Percentiles rank a stretch among this genome's conserved stretches.
These are phyloP conservation scores for Idaea straminata DNA, from an alignment of 2,888 invertebrate species.

Conservation along the genomic window DNA sequence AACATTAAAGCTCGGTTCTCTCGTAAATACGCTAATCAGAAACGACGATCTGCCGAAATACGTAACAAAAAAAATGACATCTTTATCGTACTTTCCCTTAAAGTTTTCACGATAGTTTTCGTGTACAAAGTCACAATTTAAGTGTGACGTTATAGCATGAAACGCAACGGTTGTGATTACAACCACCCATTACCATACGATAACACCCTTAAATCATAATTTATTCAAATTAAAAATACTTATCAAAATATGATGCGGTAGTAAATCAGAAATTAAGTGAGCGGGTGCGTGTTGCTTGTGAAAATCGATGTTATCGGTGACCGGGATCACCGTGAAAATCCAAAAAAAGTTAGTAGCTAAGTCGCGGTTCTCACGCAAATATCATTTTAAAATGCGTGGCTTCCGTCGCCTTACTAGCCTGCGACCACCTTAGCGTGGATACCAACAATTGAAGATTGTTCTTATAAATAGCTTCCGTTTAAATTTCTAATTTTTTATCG, in stretches of 20 bases:
- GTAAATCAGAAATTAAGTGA: constrained; percentile 78
- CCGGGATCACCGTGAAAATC: constrained; percentile 75
- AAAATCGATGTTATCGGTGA: constrained; percentile 65
- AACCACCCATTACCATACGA: constrained; percentile 64
- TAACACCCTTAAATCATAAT: constrained; percentile 77
- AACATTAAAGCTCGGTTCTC: constrained; percentile 25
- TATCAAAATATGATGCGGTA: constrained; percentile 80
- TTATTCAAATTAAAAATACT: constrained; percentile 81
- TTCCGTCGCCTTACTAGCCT: constrained; percentile 4
- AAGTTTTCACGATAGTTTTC: constrained; percentile 31
- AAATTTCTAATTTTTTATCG: neutral
- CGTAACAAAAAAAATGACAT: constrained; percentile 65
- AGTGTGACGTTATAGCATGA: constrained; percentile 48
- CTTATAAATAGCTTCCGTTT: neutral
- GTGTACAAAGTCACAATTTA: constrained; percentile 34
- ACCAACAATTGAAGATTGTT: neutral
- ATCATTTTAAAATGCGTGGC: constrained; percentile 56
- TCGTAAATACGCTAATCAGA: constrained; percentile 42
- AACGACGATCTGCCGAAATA: constrained; percentile 40
- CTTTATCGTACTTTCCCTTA: constrained; percentile 57
- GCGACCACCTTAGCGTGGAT: neutral
- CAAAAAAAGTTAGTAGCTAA: constrained; percentile 47
- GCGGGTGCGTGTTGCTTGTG: constrained; percentile 63
- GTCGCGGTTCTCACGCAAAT: constrained; percentile 63
- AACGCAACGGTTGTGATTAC: constrained; percentile 62